phyloP scores from a whole-genome alignment of 2,888 invertebrate genomes.

The Sarcophaga caerulescens region DNA sequence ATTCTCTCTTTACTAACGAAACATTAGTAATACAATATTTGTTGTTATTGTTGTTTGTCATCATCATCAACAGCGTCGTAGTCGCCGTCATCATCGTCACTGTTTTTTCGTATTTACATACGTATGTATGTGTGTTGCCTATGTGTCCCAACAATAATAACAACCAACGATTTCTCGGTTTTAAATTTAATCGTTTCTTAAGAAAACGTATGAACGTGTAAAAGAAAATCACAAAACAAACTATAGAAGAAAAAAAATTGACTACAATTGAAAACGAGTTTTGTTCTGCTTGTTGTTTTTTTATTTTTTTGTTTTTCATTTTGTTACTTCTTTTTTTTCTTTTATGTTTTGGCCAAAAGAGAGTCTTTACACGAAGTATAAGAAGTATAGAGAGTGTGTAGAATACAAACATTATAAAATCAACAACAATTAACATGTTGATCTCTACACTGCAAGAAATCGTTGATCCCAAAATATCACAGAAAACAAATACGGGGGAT shows the following conservation, averaged over 20 bases:
- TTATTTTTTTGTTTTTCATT: constrained; percentile 28
- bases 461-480: neutral
- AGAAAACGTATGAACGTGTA: constrained; percentile 58
- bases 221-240: constrained; percentile 56
- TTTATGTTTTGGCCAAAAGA: constrained; percentile 49
- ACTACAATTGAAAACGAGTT: constrained; percentile 51
- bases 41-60: constrained; percentile 64
- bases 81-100: constrained; percentile 54
- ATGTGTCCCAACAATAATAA: constrained; percentile 28
- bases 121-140: constrained; percentile 7
- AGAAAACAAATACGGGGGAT: no score
- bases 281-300: constrained; percentile 12
- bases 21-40: neutral
- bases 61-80: constrained; percentile 63
- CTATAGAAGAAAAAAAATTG: constrained; percentile 11
- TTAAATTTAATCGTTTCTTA: constrained; percentile 59
- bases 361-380: constrained; percentile 4
- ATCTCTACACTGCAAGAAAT: constrained; percentile 54
- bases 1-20: constrained; percentile 8
- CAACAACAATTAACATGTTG: constrained; percentile 24
- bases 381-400: constrained; percentile 13
- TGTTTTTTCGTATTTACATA: neutral
- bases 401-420: neutral
- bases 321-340: constrained; percentile 27
- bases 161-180: constrained; percentile 17